A percentile compares a stretch with the other conserved stretches of the same genome.
phyloP scores from a whole-genome alignment of 2,797 vertebrate genomes.

The Acanthurus tractus region DNA sequence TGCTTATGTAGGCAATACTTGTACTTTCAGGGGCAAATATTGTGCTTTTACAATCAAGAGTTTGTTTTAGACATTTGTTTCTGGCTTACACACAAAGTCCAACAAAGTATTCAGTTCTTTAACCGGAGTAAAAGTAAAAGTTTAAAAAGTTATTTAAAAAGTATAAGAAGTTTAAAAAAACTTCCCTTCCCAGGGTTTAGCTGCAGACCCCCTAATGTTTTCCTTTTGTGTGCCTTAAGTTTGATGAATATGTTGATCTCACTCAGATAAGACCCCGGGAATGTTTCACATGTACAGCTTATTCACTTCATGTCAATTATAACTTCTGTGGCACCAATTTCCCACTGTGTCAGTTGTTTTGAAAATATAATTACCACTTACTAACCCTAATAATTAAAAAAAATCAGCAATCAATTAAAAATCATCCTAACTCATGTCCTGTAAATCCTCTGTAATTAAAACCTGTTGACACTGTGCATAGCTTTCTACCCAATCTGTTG shows the following conservation, averaged over 20 bases:
- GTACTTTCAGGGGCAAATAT: too few species aligned
- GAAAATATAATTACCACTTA: neutral
- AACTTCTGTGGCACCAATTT: neutral
- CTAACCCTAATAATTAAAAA: neutral
- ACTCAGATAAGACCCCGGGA: neutral
- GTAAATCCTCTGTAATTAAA: conserved; percentile 3
- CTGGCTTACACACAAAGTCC: too few species aligned
- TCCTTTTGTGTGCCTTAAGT: neutral
- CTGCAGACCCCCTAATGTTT: too few species aligned
- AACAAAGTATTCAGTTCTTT: too few species aligned
- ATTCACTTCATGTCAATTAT: neutral
- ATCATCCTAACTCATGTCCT: neutral
- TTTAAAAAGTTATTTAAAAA: too few species aligned
- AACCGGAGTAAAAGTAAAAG: too few species aligned
- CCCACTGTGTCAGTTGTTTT: too few species aligned
- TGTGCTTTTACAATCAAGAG: too few species aligned
- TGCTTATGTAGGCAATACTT: too few species aligned
- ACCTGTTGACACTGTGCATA: neutral
- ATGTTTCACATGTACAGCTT: neutral
- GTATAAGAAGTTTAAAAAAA: too few species aligned
- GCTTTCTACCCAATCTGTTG: neutral
- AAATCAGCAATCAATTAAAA: neutral
- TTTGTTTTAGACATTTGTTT: too few species aligned
- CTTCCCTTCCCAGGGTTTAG: too few species aligned
- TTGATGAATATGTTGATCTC: neutral